Evolutionary conservation across 2,797 vertebrate genomes (phyloP), one percentile per base, ranked within the genome.

Genomic region (Nannoperca obscura): DNA sequence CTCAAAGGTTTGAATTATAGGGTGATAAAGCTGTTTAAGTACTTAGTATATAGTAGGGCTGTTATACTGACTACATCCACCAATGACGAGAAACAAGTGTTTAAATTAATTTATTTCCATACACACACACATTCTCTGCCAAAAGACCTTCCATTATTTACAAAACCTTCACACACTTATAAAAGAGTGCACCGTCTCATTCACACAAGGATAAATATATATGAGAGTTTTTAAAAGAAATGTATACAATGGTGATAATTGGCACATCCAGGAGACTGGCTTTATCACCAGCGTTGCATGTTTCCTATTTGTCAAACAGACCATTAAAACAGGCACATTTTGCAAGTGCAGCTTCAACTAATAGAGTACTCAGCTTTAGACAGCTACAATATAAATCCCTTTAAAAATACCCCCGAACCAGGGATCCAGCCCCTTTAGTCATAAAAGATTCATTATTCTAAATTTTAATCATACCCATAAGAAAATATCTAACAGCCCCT

Each of bases 391-490:
- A 86, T 58, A 69, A 81, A 74, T 88, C 77, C 76, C 75, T 90
- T 84, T 63, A 75, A 52, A 82, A 72, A 83, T 7, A 67, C 30
- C 64, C 44, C 75, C 15, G 1, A 82, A 76, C 8, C 59, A 85
- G 91, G 91, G 90, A 91, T 88, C 94, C 93, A 94, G 94, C 92
- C 93, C 92, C 72, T 88, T 90, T 34, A 86, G 57, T 84, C 71
- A 63, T 80, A 78, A 17, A 77, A 34, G 0, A 74, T 74, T 42
- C 24, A n/a, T 66, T 47, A 27, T 12, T 73, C 67, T 62, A 60
- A 76, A 75, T 46, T 74, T 74, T 46, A 72, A 85, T 81, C 20
- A 69, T 5, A 60, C 50, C 30, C 46, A 40, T 69, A 50, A 73
- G 30, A 82, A 85, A 82, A 61, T 15, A 76, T 75, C 44, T 75